Base-by-base conservation (phyloP, 2,797 vertebrate species). In the Anableps anableps region DNA sequence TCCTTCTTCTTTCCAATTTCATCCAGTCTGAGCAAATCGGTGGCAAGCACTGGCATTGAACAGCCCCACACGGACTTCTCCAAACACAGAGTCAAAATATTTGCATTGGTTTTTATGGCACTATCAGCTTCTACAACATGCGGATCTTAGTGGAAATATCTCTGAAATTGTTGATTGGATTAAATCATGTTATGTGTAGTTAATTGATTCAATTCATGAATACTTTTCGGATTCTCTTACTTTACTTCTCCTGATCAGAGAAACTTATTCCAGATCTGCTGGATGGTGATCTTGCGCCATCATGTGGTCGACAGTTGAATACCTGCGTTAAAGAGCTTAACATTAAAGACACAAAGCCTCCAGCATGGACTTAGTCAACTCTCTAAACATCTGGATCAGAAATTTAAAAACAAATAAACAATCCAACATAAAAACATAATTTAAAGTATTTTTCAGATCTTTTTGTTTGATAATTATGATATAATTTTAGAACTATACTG, bases 201-300 rank as follows among this genome's bases (percentile, higher is more conserved):
- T 26, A 45, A 45, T 45, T 26, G 6, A 71, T 13, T 7, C 38
- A 71, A 45, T 41, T 68, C 64, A 68, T 43, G 3, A 26, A 29
- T 9, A 1, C 2, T 71, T 45, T 45, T 47, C 29, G 26, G 13
- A 29, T 71, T 70, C 10, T 41, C 64, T 47, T 8, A 19, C 5
- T 68, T 68, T 68, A 13, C 9, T 71, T 17, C 41, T 29, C 2
- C 10, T 70, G n/a, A 47, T 8, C 23, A 29, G 13, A 71, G 41
- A 47, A 14, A 43, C 4, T 23, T 64, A 23, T 16, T n/a, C n/a
- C 64, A 68, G 21, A 13, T 68, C 36, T 26, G 26, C 10, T 10
- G 9, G 23, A 26, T 11, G 53, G 7, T 11, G 26, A 23, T 77
- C 16, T 81, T 58, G 74, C 34, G 19, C 71, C 86, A 85, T 58